Conservation (phyloP, 2,888 invertebrate genomes). For the Frankliniella intonsa region DNA sequence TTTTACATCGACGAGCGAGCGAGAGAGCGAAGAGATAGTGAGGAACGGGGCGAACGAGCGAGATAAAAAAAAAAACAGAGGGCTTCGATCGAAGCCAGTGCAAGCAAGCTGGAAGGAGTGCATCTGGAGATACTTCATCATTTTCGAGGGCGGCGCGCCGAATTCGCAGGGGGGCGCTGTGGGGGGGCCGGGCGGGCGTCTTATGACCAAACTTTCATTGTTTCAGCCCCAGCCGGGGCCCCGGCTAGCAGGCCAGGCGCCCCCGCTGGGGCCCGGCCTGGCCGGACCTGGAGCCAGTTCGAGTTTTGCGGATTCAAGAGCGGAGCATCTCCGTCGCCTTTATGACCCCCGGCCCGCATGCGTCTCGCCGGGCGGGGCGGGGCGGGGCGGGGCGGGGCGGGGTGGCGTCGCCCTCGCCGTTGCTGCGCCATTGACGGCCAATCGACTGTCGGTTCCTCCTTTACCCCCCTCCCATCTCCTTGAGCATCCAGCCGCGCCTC, state of each 20-base stretch:
- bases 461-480: no score
- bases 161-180: neutral
- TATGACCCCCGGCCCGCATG: neutral
- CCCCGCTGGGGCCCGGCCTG: no score
- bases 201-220: slow-evolving; percentile 22
- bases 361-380: neutral
- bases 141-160: neutral
- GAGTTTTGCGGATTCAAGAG: neutral
- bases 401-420: no score
- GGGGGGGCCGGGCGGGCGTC: neutral
- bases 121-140: neutral
- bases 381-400: no score
- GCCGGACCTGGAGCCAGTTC: neutral
- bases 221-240: neutral
- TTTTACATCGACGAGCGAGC: no score
- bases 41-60: neutral
- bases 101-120: neutral
- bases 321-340: neutral
- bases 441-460: no score
- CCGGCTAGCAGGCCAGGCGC: neutral
- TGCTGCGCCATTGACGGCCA: no score
- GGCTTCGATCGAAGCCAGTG: neutral
- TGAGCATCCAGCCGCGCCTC: no score
- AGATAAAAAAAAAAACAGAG: neutral
- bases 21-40: no score